These are phyloP conservation scores for Pangasianodon hypophthalmus DNA, from an alignment of 2,113 vertebrate species.

Conservation along the genomic window DNA sequence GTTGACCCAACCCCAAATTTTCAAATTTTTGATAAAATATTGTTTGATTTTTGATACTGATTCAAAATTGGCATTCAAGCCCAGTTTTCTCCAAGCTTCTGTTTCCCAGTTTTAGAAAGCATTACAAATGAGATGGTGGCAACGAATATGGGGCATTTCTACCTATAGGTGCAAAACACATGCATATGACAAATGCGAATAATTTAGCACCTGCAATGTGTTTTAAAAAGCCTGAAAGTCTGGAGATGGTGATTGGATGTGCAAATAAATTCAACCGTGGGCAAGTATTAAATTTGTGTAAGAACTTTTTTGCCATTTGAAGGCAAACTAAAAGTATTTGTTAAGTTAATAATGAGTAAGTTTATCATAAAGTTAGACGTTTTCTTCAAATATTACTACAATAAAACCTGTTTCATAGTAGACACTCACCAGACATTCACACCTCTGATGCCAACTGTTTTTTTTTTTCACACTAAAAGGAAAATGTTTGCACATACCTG, in stretches of 20 bases:
- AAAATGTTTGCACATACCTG: neutral
- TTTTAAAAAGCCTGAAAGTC: neutral
- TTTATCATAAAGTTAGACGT: no score
- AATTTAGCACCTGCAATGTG: neutral
- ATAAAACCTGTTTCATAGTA: neutral
- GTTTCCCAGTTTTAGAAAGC: neutral
- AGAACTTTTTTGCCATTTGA: neutral
- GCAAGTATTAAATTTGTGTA: neutral
- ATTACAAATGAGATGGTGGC: neutral
- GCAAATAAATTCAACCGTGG: neutral
- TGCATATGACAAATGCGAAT: neutral
- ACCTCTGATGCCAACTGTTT: neutral
- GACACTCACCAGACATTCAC: neutral
- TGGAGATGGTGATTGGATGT: neutral
- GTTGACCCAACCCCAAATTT: neutral
- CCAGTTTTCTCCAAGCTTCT: neutral
- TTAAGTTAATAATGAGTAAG: neutral
- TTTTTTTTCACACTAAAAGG: neutral
- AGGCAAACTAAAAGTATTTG: neutral
- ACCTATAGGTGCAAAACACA: neutral
- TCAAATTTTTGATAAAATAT: neutral
- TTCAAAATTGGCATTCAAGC: neutral
- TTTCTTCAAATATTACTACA: neutral
- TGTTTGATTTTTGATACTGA: neutral
- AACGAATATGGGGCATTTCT: neutral